Evolutionary conservation across 1,140 invertebrate species (phyloP), one percentile per base, ranked within the genome.

Genomic region (Hylyphantes graminicola): DNA sequence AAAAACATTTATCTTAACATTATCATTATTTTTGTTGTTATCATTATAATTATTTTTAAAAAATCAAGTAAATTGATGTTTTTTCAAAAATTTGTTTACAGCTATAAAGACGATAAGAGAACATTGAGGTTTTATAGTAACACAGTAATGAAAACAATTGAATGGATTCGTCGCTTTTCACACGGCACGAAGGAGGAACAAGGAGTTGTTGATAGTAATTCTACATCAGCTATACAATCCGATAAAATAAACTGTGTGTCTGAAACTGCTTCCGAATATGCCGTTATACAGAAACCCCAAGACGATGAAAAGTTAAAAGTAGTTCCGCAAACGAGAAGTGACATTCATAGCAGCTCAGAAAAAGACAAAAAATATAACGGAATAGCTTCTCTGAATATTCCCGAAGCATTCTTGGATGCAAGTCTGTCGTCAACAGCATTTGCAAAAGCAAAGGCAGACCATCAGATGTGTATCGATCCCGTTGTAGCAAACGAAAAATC

Each of bases 381-480:
- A 51, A 35, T n/a, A 61, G 7, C 17, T 48, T 7, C 51, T 65
- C 5, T 67, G 15, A 78, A 73, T 13, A 72, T 81, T 53, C 65
- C 79, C 0, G 19, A 35, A n/a, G n/a, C 65, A 59, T 63, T 64
- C n/a, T 50, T 81, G 2, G 48, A 81, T 64, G 68, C 79, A 10
- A 81, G 79, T 7, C 51, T 70, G 0, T 53, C n/a, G 6, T 63
- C 13, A 4, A 15, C 15, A 74, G 6, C 15, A 15, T 17, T 61
- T 4, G 19, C 19, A 72, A 19, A 35, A 72, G 21, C 8, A 74
- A 54, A 57, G 35, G 10, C 48, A 7, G 7, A 10, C n/a, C n/a
- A n/a, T 35, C 35, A 35, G 35, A 35, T 35, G 1, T 35, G 35
- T 5, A 35, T 35, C 5, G 35, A 35, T 35, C 5, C 35, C 35